These are phyloP conservation scores for Steatornis caripensis DNA, from an alignment of 2,113 vertebrate species.

Conservation along the genomic window DNA sequence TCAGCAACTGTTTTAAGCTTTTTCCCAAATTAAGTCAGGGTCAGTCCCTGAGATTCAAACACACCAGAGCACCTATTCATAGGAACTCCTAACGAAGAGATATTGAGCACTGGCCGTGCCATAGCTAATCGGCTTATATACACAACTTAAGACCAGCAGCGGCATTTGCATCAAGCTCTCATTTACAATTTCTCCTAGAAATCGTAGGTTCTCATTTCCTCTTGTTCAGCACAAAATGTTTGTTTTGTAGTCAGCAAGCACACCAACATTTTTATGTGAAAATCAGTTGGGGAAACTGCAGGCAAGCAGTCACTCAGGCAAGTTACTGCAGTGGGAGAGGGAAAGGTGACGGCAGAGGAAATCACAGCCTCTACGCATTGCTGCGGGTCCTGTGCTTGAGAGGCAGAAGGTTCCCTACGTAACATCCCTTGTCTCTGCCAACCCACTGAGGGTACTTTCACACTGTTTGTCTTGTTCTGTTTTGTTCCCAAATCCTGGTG, in stretches of 20 bases:
- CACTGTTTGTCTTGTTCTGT: neutral
- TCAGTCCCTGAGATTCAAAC: neutral
- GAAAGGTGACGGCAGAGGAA: neutral
- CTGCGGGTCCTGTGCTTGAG: neutral
- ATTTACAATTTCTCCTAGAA: neutral
- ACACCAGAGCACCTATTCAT: neutral
- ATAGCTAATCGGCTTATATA: neutral
- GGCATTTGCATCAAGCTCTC: neutral
- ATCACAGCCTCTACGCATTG: neutral
- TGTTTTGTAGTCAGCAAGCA: neutral
- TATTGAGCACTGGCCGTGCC: fast-evolving
- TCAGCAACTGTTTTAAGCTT: neutral
- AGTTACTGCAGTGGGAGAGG: neutral
- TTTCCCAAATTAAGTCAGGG: neutral
- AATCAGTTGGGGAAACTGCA: neutral
- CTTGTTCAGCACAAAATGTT: neutral
- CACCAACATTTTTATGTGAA: neutral
- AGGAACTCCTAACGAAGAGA: neutral
- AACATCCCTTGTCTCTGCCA: neutral
- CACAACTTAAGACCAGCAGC: neutral
- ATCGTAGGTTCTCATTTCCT: neutral
- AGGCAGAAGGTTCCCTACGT: neutral
- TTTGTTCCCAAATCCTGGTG: neutral
- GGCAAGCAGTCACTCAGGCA: neutral
- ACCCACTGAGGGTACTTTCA: no score